Evolutionary conservation across 2,113 vertebrate species (phyloP), one percentile per base, ranked within the genome.

Genomic region (Sialia sialis): DNA sequence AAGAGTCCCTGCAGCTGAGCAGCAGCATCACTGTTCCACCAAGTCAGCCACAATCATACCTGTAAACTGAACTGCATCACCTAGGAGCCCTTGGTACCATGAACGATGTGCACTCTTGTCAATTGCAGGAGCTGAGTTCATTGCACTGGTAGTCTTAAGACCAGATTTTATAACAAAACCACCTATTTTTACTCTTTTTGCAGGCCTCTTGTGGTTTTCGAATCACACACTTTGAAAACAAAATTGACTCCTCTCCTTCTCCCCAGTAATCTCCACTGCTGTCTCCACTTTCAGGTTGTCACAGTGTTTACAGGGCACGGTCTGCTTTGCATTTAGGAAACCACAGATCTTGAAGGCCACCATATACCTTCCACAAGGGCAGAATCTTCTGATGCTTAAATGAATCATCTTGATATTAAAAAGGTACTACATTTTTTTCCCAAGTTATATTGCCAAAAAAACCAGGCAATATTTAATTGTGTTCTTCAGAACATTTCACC

Each of bases 31-130:
- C 19, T 36, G 55, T 11, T 43, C 27, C 63, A 80, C 30, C 27
- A 26, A 36, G 17, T 11, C 51, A 63, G 79, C 7, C 1, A 3
- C 48, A 55, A 48, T 3, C 17, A 5, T 1, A 23, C 2, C 49
- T 6, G 1, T 5, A 43, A 19, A 41, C 5, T 5, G 34, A 27
- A 44, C 30, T 14, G 13, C 1, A 1, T 4, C 39, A 43, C 34
- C 36, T 46, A 59, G 38, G 54, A 72, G 32, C 64, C 32, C 22
- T 54, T 14, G 1, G 14, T 34, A 41, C 21, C 62, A 59, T 14
- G 10, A 69, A 13, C 6, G 58, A n/a, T 48, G 15, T 16, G 30
- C 36, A 26, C 64, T 60, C 39, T n/a, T 59, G 7, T 19, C 66
- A 52, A 32, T 36, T 46, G 25, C 18, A 68, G 32, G 20, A 89